Evolutionary conservation across 2,113 vertebrate genomes (phyloP).

Genomic region (Plecotus auritus): DNA sequence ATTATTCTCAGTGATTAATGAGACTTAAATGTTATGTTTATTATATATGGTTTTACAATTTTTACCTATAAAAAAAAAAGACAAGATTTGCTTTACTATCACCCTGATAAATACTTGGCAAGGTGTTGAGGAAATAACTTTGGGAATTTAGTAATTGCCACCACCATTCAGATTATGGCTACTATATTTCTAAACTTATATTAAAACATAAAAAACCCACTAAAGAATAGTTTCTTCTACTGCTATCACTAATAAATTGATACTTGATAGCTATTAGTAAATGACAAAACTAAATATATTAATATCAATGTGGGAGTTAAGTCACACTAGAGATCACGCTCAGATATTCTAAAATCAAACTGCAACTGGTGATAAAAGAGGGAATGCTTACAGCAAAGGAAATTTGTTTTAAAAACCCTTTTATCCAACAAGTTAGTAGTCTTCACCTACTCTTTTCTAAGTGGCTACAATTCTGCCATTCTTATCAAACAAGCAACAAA

Average conservation of each 20-base stretch:
- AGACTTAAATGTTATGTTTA: conserved; percentile 16
- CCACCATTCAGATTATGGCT: neutral
- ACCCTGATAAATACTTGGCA: neutral
- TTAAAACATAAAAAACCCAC: conserved; percentile 19
- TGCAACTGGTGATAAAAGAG: neutral
- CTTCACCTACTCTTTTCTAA: neutral
- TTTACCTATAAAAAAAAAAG: neutral
- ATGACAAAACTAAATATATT: neutral
- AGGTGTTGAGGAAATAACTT: neutral
- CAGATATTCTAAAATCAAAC: conserved; percentile 23
- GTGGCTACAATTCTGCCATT: conserved; percentile 29
- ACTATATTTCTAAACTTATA: neutral
- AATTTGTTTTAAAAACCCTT: neutral
- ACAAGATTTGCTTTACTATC: neutral
- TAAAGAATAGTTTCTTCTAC: conserved; percentile 7
- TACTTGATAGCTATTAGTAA: conserved; percentile 6
- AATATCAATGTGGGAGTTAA: neutral
- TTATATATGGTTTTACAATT: conserved; percentile 7
- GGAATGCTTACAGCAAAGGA: conserved; percentile 11
- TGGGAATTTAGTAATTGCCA: neutral
- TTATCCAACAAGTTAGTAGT: conserved; percentile 23
- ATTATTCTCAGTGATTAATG: conserved; percentile 6
- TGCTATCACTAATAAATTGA: neutral
- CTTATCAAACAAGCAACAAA: conserved; percentile 21
- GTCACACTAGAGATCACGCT: neutral